These are phyloP conservation scores for Porites australiensis DNA, from an alignment of 64 coral and sea anemone genomes.

Conservation along the genomic window DNA sequence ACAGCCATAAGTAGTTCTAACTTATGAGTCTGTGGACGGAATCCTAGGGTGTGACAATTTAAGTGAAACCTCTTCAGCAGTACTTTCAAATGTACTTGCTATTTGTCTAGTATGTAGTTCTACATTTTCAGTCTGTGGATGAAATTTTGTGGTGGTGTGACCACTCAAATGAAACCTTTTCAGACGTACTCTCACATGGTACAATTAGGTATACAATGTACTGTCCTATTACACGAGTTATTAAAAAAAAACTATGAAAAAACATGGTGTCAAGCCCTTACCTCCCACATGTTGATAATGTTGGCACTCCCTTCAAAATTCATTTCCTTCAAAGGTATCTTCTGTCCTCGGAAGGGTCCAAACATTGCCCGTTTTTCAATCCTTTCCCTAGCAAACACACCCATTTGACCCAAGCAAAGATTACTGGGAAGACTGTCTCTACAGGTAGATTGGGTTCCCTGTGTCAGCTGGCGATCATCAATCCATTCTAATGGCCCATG, in stretches of 20 bases:
- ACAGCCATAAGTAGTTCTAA: no score
- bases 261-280: neutral
- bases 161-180: no score
- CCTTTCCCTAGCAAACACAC: conserved; percentile 66
- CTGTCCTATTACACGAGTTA: neutral
- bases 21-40: no score
- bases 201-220: no score
- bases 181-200: no score
- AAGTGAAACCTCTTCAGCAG: no score
- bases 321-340: conserved; percentile 4
- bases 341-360: conserved; percentile 62
- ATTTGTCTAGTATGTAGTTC: no score
- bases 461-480: neutral
- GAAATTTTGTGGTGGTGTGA: no score
- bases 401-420: conserved; percentile 44
- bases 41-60: no score
- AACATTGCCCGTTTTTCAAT: conserved; percentile 68
- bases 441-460: neutral
- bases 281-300: conserved; percentile 55
- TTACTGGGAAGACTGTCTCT: conserved; percentile 37
- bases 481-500: conserved; percentile 70
- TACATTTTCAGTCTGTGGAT: no score
- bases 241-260: neutral
- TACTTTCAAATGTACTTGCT: no score
- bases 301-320: neutral